phyloP scores from a whole-genome alignment of 1,140 invertebrate species.

The Sycophila sp. region DNA sequence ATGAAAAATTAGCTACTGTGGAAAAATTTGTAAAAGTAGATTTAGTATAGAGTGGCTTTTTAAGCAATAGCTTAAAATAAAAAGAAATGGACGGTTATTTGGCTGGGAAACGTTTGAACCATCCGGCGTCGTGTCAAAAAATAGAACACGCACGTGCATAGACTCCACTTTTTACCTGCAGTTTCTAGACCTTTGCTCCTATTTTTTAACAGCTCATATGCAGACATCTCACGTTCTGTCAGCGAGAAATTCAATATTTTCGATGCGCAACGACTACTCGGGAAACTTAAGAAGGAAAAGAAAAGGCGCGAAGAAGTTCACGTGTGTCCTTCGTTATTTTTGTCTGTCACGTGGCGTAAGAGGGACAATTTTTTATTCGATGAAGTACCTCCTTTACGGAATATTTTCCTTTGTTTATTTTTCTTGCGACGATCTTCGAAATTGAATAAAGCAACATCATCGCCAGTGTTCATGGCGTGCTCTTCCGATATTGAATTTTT shows the following conservation, averaged over 20 bases:
- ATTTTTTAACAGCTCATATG: background rate
- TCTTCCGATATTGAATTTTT: too few species aligned
- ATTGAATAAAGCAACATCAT: too few species aligned
- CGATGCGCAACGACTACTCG: background rate
- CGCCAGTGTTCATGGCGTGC: too few species aligned
- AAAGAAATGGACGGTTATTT: background rate
- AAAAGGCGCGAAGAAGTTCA: background rate
- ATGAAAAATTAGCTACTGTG: background rate
- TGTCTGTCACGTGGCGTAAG: background rate
- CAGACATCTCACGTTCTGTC: background rate
- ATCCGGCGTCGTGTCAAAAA: background rate
- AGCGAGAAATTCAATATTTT: slow-evolving; percentile 19
- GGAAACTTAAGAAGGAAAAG: slow-evolving; percentile 18
- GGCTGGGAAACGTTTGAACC: background rate
- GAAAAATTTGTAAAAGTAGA: background rate
- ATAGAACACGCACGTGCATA: background rate
- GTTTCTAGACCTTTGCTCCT: background rate
- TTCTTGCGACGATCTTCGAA: background rate
- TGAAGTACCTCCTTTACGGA: background rate
- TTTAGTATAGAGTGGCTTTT: background rate
- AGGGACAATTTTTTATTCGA: background rate
- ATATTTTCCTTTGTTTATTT: background rate
- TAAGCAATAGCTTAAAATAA: background rate
- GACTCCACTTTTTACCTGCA: background rate
- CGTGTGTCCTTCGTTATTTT: slow-evolving; percentile 20